These are phyloP conservation scores for Caenorhabditis drosophilae DNA, from an alignment of 2,888 invertebrate species.

Conservation along the genomic window DNA sequence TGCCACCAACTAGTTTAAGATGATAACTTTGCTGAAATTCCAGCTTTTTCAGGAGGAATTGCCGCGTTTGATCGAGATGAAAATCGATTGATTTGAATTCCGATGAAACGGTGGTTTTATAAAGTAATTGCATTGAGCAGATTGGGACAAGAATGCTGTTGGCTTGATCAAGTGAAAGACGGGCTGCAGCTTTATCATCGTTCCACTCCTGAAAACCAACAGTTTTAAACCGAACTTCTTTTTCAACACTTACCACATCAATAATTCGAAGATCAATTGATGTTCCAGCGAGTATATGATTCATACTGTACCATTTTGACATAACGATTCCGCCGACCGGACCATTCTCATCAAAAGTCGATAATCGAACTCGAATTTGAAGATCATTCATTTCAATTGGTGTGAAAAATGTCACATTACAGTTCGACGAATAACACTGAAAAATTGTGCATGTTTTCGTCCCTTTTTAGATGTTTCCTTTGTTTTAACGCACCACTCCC, in stretches of 20 bases:
- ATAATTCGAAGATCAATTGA: conserved; percentile 16
- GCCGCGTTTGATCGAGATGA: conserved; percentile 32
- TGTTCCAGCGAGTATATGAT: conserved; percentile 15
- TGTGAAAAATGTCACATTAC: conserved; percentile 23
- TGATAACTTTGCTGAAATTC: conserved; percentile 40
- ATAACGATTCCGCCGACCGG: conserved; percentile 28
- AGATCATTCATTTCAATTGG: conserved; percentile 7
- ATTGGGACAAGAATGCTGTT: conserved; percentile 16
- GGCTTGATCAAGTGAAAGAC: conserved; percentile 15
- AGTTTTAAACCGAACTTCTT: background rate
- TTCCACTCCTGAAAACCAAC: conserved; percentile 29
- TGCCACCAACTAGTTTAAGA: conserved; percentile 10
- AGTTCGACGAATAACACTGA: conserved; percentile 34
- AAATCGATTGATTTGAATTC: conserved; percentile 11
- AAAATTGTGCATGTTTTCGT: conserved; percentile 5
- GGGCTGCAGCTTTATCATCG: conserved; percentile 44
- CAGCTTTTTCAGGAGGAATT: conserved; percentile 38
- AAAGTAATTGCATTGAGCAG: conserved; percentile 26
- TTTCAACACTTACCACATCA: too few species aligned
- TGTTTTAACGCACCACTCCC: background rate
- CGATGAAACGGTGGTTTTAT: conserved; percentile 13
- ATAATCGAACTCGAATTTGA: conserved; percentile 27
- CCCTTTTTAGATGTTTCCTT: too few species aligned
- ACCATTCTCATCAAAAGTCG: conserved; percentile 31
- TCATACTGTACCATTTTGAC: conserved; percentile 34